Evolutionary conservation across 2,888 invertebrate genomes (phyloP).

Genomic region (Dynastes hyllus): DNA sequence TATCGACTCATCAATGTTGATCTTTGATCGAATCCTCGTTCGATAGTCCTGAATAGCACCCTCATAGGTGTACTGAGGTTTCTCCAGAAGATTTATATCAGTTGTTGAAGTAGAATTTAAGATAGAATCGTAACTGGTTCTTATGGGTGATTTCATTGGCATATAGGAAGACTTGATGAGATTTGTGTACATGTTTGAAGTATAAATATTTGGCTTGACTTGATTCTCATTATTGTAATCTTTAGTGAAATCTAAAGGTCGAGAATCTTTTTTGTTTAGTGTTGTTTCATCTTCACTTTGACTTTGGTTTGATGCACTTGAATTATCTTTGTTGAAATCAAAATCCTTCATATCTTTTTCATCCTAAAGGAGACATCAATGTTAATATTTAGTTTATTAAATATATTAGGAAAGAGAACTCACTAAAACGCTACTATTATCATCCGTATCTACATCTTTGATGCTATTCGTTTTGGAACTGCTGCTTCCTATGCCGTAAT

Average conservation of each 20-base stretch:
- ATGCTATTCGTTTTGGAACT: constrained; percentile 66
- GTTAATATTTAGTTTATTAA: constrained; percentile 6
- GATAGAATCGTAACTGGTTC: constrained; percentile 43
- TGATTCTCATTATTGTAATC: constrained; percentile 73
- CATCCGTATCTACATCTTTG: constrained; percentile 68
- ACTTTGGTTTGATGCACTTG: constrained; percentile 65
- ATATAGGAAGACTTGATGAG: constrained; percentile 30
- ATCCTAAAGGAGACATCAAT: constrained; percentile 58
- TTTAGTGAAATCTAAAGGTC: constrained; percentile 60
- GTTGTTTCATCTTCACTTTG: constrained; percentile 68
- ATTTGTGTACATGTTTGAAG: constrained; percentile 37
- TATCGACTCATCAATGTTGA: constrained; percentile 66
- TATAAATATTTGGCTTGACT: constrained; percentile 49
- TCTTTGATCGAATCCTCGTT: constrained; percentile 78
- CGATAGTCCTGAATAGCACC: constrained; percentile 91
- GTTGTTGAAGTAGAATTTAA: constrained; percentile 30
- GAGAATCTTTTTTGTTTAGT: constrained; percentile 22
- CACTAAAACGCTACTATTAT: constrained; percentile 66
- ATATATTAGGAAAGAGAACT: constrained; percentile 50
- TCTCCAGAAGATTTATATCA: constrained; percentile 19
- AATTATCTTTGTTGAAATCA: constrained; percentile 63
- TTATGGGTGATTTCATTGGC: constrained; percentile 29
- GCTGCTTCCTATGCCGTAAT: constrained; percentile 79
- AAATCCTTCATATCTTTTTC: constrained; percentile 64
- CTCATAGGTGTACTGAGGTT: constrained; percentile 87